phyloP scores from a whole-genome alignment of 2,888 invertebrate genomes.

The Dichetophora obliterata region DNA sequence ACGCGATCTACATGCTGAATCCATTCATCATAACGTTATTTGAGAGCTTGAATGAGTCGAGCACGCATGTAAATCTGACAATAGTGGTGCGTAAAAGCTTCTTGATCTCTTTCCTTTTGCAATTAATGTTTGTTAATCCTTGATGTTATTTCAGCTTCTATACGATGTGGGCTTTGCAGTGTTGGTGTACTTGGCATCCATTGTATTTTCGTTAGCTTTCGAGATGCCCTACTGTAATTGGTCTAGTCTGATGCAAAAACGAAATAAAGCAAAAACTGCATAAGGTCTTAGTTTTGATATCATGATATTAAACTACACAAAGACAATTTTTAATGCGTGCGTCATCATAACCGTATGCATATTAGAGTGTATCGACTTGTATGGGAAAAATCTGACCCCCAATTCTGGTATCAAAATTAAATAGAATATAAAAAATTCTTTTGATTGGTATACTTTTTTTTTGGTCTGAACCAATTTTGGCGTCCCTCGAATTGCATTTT shows the following conservation, averaged over 20 bases:
- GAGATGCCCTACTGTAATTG: constrained; percentile 64
- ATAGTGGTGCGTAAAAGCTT: constrained; percentile 57
- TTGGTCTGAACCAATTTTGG: too few species aligned
- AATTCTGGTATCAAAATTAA: too few species aligned
- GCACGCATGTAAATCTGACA: constrained; percentile 62
- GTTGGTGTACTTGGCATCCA: constrained; percentile 60
- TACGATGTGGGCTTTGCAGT: constrained; percentile 61
- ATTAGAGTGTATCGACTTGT: too few species aligned
- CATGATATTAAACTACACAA: too few species aligned
- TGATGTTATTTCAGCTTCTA: constrained; percentile 52
- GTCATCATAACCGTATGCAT: too few species aligned
- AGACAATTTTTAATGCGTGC: too few species aligned
- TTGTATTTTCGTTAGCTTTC: constrained; percentile 61
- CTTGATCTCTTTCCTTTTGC: neutral
- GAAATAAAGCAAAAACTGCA: constrained; percentile 17
- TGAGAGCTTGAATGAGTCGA: constrained; percentile 61
- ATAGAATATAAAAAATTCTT: too few species aligned
- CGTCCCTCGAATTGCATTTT: too few species aligned
- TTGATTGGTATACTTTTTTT: too few species aligned
- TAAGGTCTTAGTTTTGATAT: neutral
- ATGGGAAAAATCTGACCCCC: too few species aligned
- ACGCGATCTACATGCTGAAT: constrained; percentile 73
- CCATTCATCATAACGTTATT: constrained; percentile 72
- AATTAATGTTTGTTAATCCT: neutral
- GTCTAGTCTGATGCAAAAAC: constrained; percentile 54